phyloP scores from a whole-genome alignment of 2,888 invertebrate species.

The Loripinus fragilis region DNA sequence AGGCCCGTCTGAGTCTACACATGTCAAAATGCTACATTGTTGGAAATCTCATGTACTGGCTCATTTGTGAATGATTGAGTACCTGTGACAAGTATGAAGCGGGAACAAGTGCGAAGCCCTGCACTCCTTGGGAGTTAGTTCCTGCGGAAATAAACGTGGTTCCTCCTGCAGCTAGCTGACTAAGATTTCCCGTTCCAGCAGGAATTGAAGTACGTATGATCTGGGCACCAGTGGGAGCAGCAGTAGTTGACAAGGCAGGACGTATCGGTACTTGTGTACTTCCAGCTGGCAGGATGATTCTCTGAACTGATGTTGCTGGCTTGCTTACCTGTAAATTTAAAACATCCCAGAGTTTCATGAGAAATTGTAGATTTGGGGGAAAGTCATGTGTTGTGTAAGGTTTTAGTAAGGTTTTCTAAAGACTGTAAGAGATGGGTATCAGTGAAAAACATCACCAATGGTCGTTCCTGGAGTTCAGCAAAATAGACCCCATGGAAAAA shows the following conservation, averaged over 20 bases:
- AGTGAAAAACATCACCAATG: too few species aligned
- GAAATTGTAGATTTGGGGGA: too few species aligned
- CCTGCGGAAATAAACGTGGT: slow-evolving; percentile 79
- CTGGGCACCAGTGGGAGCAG: slow-evolving; percentile 64
- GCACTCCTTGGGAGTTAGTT: slow-evolving; percentile 80
- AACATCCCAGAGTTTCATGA: too few species aligned
- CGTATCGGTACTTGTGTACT: slow-evolving; percentile 62
- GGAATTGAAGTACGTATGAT: slow-evolving; percentile 80
- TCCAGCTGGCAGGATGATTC: slow-evolving; percentile 80
- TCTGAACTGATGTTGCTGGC: slow-evolving; percentile 59
- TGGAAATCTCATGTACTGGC: too few species aligned
- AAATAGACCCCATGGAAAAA: too few species aligned
- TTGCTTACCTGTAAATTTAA: background rate
- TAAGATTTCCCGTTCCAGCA: slow-evolving; percentile 61
- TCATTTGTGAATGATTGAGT: too few species aligned
- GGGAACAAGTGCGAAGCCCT: slow-evolving; percentile 86
- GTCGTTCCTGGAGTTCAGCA: too few species aligned
- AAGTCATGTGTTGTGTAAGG: too few species aligned
- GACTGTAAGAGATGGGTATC: too few species aligned
- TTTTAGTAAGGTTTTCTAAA: too few species aligned
- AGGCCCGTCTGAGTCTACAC: too few species aligned
- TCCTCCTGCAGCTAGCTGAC: slow-evolving; percentile 71
- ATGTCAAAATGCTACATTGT: too few species aligned
- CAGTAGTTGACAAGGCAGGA: slow-evolving; percentile 48
- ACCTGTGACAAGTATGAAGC: slow-evolving; percentile 86